phyloP scores from a whole-genome alignment of 2,797 vertebrate species.

The Sebastes cheni region DNA sequence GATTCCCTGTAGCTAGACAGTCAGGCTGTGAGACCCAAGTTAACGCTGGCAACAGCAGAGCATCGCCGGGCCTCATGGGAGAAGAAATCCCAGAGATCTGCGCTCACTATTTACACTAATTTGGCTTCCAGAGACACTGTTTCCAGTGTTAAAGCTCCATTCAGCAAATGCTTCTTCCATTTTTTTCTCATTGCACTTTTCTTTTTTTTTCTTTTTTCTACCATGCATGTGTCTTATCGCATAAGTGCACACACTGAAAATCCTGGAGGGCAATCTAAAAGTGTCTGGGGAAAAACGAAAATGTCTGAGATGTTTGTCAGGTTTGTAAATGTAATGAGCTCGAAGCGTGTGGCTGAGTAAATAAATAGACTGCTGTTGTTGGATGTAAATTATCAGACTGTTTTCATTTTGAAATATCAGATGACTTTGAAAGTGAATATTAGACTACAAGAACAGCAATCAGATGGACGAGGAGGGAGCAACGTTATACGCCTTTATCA shows the following conservation, averaged over 20 bases:
- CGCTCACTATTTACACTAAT: slow-evolving; percentile 49
- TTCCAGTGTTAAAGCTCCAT: slow-evolving; percentile 49
- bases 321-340: slow-evolving; percentile 48
- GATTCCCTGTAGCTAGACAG: slow-evolving; percentile 4
- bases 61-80: slow-evolving; percentile 41
- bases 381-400: slow-evolving; percentile 33
- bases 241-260: slow-evolving; percentile 34
- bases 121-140: slow-evolving; percentile 44
- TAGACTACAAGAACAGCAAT: neutral
- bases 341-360: slow-evolving; percentile 32
- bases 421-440: slow-evolving; percentile 28
- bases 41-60: slow-evolving; percentile 30
- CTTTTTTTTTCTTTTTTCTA: neutral
- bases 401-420: slow-evolving; percentile 34
- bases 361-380: slow-evolving; percentile 32
- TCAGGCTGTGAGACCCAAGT: slow-evolving; percentile 21
- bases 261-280: slow-evolving; percentile 44
- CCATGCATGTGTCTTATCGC: slow-evolving; percentile 23
- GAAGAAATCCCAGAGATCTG: slow-evolving; percentile 45
- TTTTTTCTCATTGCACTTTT: slow-evolving; percentile 44
- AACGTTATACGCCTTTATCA: neutral
- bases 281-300: slow-evolving; percentile 35
- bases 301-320: slow-evolving; percentile 47
- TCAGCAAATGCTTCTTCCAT: slow-evolving; percentile 36
- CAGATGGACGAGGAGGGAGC: neutral